A percentile compares a stretch with the other conserved stretches of the same genome.
Evolutionary conservation across 2,797 vertebrate genomes (phyloP).

Genomic region (Gambelia wislizenii): DNA sequence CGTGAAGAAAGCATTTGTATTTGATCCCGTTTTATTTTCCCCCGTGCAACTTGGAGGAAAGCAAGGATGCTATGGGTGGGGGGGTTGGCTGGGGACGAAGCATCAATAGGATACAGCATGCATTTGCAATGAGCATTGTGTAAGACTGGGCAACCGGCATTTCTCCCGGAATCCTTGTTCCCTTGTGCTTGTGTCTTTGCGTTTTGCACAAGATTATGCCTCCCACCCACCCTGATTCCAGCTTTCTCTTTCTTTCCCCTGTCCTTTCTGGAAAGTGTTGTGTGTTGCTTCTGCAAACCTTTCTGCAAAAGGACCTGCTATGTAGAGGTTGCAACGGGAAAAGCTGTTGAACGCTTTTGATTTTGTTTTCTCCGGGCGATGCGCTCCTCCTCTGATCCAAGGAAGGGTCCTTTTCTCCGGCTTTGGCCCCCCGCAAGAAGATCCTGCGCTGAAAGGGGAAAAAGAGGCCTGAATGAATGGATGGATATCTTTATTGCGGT

Average conservation of each 20-base stretch:
- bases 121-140: neutral
- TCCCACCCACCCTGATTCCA: neutral
- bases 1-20: too few species aligned
- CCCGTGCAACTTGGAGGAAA: too few species aligned
- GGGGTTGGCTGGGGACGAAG: too few species aligned
- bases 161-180: neutral
- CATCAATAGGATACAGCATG: neutral
- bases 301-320: conserved; percentile 46
- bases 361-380: too few species aligned
- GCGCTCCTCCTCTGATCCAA: too few species aligned
- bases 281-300: conserved; percentile 29
- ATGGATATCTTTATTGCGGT: too few species aligned
- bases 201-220: neutral
- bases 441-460: too few species aligned
- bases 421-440: too few species aligned
- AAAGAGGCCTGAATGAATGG: too few species aligned
- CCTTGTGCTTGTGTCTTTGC: conserved; percentile 39
- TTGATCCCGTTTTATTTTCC: too few species aligned
- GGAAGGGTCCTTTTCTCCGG: too few species aligned
- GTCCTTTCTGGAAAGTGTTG: conserved; percentile 27
- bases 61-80: too few species aligned
- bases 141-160: neutral
- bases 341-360: conserved; percentile 56
- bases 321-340: conserved; percentile 63
- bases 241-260: neutral